Evolutionary conservation across 2,888 invertebrate species (phyloP), one percentile per base, ranked within the genome.

Genomic region (Aspidapion aeneum): DNA sequence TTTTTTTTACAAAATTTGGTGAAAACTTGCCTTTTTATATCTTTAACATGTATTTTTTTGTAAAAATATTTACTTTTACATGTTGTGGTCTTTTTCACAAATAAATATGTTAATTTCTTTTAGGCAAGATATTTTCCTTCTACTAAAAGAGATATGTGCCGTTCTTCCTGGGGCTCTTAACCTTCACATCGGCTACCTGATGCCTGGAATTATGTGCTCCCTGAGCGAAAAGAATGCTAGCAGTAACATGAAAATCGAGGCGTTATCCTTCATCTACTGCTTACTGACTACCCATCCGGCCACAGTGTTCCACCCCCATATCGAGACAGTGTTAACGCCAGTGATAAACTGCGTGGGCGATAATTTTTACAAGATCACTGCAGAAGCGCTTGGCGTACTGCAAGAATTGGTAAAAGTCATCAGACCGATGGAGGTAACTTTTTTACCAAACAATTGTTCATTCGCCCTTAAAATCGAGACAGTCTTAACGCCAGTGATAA

Each of bases 231-330:
- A 96, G 75, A 92, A 93, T 76, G 94, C 96, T 0, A 94, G 94
- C 55, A 96, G 96, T 58, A 98, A 97, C 71, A 98, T 98, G 94
- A 96, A 96, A 82, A 98, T 99, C 72, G 98, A 98, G 77, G 94
- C 98, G 0, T 82, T 99, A 55, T 89, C 93, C 55, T 99, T 99
- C 81, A 86, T 99, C 64, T 89, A 93, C 79, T 90, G 90, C 75
- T 82, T 96, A 62, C 81, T 96, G 66, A 86, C 89, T 57, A 90
- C 91, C 1, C 96, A 96, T 79, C 85, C 85, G 50, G 88, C 90
- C 0, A 86, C 84, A 71, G 89, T 89, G 1, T 94, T 97, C 80
- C 90, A 93, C 72, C 85, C 87, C 2, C 91, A 94, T 78, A 90
- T 94, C 78, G 83, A 85, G 1, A 86, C 89, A 21, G 80, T 96